phyloP scores from a whole-genome alignment of 2,113 vertebrate genomes.

The Grallaria varia region DNA sequence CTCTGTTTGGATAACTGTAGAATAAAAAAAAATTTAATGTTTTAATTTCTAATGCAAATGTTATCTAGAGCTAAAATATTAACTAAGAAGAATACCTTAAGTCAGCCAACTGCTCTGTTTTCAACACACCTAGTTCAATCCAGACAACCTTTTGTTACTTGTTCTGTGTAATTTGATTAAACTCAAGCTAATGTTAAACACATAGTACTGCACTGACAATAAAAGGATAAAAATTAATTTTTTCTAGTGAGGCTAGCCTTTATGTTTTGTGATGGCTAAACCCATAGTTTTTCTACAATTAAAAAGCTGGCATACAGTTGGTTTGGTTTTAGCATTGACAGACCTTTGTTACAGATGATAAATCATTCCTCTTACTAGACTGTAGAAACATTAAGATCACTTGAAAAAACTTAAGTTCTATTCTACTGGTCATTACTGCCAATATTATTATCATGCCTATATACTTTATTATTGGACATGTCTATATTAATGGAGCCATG shows the following conservation, averaged over 20 bases:
- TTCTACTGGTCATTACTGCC: background rate
- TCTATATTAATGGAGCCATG: background rate
- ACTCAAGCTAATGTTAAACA: background rate
- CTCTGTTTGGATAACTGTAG: background rate
- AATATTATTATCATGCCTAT: background rate
- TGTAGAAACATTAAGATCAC: background rate
- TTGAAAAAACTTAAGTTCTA: background rate
- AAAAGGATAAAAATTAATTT: background rate
- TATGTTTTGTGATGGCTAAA: background rate
- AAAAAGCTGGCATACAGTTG: background rate
- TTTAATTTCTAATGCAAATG: background rate
- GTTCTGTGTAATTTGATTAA: constrained; percentile 18
- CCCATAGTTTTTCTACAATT: background rate
- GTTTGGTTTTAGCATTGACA: background rate
- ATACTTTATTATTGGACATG: background rate
- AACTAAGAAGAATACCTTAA: background rate
- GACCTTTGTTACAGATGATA: background rate
- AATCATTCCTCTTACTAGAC: background rate
- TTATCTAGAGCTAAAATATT: background rate
- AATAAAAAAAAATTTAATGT: background rate
- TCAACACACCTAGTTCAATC: background rate
- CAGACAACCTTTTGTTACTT: background rate
- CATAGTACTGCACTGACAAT: background rate
- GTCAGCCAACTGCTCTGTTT: background rate
- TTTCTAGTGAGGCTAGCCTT: background rate